Evolutionary conservation across 2,113 vertebrate species (phyloP).

Genomic region (Chlamydotis undulata): DNA sequence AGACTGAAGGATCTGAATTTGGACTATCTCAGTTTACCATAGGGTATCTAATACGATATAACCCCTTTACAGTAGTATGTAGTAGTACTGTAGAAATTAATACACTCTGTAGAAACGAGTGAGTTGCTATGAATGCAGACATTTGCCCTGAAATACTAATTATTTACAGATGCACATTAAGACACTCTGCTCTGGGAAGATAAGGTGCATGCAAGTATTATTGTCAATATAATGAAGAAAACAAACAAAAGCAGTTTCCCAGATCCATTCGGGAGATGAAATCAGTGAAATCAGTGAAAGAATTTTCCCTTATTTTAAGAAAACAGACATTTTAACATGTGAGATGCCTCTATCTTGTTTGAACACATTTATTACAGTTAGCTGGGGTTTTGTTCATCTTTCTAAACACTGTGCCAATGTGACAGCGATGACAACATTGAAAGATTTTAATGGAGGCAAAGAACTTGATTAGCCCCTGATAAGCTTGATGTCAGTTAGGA

Average conservation of each 20-base stretch:
- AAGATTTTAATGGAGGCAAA: not conserved
- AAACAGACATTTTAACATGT: not conserved
- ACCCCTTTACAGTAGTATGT: not conserved
- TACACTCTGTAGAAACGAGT: not conserved
- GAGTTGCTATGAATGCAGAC: not conserved
- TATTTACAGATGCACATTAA: not conserved
- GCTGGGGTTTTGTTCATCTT: not conserved
- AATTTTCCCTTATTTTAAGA: not conserved
- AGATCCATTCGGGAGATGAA: not conserved
- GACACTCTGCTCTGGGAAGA: not conserved
- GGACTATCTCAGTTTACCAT: not conserved
- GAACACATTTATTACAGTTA: not conserved
- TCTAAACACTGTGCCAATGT: not conserved
- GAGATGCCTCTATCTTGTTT: not conserved
- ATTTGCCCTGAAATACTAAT: slow-evolving; percentile 16
- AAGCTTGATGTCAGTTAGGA: not conserved
- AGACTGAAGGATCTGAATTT: not conserved
- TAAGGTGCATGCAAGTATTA: not conserved
- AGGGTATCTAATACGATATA: not conserved
- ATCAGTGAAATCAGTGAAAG: not conserved
- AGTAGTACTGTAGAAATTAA: not conserved
- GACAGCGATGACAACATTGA: not conserved
- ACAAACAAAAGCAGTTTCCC: not conserved
- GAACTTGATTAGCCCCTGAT: not conserved
- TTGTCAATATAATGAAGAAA: not conserved